Percentiles rank a stretch among this genome's conserved stretches.
Evolutionary conservation across 2,888 invertebrate species (phyloP).

Genomic region (Listrodromus nycthemerus): DNA sequence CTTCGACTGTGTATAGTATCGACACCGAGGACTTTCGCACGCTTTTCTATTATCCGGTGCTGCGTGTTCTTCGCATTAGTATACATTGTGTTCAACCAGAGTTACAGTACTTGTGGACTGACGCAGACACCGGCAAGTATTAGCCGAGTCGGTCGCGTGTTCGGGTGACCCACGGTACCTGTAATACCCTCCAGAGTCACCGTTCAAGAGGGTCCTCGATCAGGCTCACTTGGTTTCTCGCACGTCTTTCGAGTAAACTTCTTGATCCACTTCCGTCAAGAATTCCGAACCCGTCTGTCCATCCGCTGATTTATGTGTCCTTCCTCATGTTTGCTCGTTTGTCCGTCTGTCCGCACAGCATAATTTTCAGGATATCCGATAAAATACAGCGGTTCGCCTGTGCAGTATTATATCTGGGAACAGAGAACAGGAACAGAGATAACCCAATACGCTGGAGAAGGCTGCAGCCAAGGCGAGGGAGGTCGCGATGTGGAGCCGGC

Average conservation of each 20-base stretch:
- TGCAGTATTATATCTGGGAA: not conserved
- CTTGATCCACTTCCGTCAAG: not conserved
- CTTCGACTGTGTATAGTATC: not conserved
- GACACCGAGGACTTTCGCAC: not conserved
- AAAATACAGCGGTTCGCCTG: slow-evolving; percentile 11
- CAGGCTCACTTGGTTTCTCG: slow-evolving; percentile 38
- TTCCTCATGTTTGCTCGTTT: not conserved
- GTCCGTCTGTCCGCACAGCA: slow-evolving; percentile 15
- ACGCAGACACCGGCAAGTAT: slow-evolving; percentile 20
- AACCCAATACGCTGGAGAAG: slow-evolving; percentile 11
- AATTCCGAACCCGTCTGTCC: not conserved
- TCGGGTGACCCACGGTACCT: slow-evolving; percentile 15
- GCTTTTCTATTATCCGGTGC: not conserved
- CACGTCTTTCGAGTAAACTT: slow-evolving; percentile 34
- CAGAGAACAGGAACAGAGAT: slow-evolving; percentile 17
- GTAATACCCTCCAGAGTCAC: slow-evolving; percentile 10
- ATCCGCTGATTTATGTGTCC: too few relatives aligned
- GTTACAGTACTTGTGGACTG: slow-evolving; percentile 25
- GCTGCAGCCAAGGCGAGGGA: slow-evolving; percentile 52
- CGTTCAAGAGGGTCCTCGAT: slow-evolving; percentile 43
- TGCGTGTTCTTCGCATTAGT: not conserved
- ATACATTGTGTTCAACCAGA: slow-evolving; percentile 8
- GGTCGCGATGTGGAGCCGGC: slow-evolving; percentile 81
- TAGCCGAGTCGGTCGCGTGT: slow-evolving; percentile 33
- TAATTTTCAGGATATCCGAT: slow-evolving; percentile 9